These are phyloP conservation scores for Dasysyrphus albostriatus DNA, from an alignment of 2,888 invertebrate genomes.

Conservation along the genomic window DNA sequence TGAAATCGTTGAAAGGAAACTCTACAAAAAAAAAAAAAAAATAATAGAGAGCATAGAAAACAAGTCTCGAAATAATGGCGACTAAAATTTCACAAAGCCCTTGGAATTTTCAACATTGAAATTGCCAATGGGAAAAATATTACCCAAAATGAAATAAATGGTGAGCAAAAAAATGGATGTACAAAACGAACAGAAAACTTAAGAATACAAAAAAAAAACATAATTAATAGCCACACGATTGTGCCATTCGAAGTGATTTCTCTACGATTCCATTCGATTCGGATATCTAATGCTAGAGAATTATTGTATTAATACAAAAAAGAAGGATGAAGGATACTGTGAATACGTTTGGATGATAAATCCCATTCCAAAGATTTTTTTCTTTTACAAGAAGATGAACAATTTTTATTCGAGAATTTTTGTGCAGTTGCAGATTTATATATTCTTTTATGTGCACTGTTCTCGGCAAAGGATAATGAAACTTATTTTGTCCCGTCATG, in stretches of 20 bases:
- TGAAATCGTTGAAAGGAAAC: conserved; percentile 15
- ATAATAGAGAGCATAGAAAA: background rate
- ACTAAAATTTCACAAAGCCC: conserved; percentile 68
- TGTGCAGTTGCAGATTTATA: conserved; percentile 34
- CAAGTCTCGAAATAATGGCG: conserved; percentile 70
- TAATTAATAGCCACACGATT: conserved; percentile 76
- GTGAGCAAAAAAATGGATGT: conserved; percentile 8
- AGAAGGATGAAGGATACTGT: conserved; percentile 15
- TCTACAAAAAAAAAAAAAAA: background rate
- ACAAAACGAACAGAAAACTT: conserved; percentile 11
- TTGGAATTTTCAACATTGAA: conserved; percentile 61
- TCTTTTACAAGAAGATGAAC: background rate
- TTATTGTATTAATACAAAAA: conserved; percentile 20
- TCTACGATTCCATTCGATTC: conserved; percentile 51
- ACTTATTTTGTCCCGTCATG: conserved; percentile 47
- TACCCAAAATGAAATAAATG: conserved; percentile 48
- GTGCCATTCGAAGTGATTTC: conserved; percentile 74
- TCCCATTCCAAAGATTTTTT: conserved; percentile 3
- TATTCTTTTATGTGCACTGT: background rate
- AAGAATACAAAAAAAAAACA: conserved; percentile 37
- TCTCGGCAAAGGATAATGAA: conserved; percentile 27
- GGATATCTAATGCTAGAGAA: conserved; percentile 8
- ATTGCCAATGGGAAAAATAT: conserved; percentile 72
- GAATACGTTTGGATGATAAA: conserved; percentile 11
- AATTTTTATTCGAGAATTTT: conserved; percentile 34